These are phyloP conservation scores for Macrophya annulata DNA, from an alignment of 2,888 invertebrate genomes.

Conservation along the genomic window DNA sequence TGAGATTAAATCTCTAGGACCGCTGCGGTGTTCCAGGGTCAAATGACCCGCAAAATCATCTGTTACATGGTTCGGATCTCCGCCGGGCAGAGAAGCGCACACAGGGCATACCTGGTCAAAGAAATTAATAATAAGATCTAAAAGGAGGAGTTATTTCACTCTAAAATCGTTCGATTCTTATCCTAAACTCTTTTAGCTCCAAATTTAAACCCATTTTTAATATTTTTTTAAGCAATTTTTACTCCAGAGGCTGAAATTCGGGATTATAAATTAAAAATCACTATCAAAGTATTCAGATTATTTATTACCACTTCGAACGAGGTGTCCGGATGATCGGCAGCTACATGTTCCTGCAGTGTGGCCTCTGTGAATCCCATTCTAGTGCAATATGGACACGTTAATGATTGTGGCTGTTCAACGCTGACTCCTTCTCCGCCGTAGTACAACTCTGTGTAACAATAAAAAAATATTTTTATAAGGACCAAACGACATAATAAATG, in stretches of 20 bases:
- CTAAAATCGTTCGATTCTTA: too few species aligned
- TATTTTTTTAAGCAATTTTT: neutral
- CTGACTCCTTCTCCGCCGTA: constrained; percentile 97
- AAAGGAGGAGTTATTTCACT: neutral
- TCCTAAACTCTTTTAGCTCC: too few species aligned
- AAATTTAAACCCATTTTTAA: too few species aligned
- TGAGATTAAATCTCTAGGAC: constrained; percentile 94
- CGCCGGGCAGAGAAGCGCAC: constrained; percentile 97
- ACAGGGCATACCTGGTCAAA: constrained; percentile 94
- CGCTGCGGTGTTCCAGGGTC: constrained; percentile 95
- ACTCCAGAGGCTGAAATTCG: neutral
- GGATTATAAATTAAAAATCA: constrained; percentile 12
- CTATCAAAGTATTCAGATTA: neutral
- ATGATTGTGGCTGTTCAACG: constrained; percentile 96
- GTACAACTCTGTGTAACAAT: constrained; percentile 88
- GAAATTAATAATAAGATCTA: constrained; percentile 23
- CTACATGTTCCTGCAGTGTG: constrained; percentile 94
- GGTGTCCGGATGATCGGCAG: constrained; percentile 95
- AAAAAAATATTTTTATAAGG: constrained; percentile 40
- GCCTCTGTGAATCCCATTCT: constrained; percentile 97
- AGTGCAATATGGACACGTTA: constrained; percentile 98
- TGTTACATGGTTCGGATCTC: constrained; percentile 98
- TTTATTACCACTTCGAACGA: constrained; percentile 91
- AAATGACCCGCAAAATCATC: constrained; percentile 99
- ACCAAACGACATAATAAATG: constrained; percentile 1